Percentiles rank a stretch among this genome's conserved stretches.
phyloP scores from a whole-genome alignment of 2,888 invertebrate genomes.

The Drosophila demipolita region DNA sequence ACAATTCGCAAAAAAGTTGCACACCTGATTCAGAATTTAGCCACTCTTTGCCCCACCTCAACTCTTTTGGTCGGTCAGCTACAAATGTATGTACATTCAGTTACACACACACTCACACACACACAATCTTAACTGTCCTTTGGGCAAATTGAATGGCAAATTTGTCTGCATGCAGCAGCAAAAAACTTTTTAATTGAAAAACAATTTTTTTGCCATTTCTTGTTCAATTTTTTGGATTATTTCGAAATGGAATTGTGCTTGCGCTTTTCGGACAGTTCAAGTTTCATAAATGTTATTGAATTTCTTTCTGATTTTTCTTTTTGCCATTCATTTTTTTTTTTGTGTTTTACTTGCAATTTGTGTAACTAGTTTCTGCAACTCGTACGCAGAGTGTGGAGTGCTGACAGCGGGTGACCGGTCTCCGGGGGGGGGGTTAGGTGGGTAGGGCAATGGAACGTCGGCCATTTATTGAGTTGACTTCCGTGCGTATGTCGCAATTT shows the following conservation, averaged over 20 bases:
- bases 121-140: conserved; percentile 47
- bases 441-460: conserved; percentile 15
- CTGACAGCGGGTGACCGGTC: neutral
- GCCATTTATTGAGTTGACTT: conserved; percentile 79
- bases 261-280: conserved; percentile 49
- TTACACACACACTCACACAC: conserved; percentile 2
- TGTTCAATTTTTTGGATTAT: conserved; percentile 50
- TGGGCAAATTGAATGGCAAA: conserved; percentile 75
- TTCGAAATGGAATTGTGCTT: conserved; percentile 11
- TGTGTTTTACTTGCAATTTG: conserved; percentile 43
- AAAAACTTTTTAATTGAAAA: conserved; percentile 78
- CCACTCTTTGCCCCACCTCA: neutral
- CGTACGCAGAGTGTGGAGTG: conserved; percentile 2
- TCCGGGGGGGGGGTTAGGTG: neutral
- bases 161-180: conserved; percentile 71
- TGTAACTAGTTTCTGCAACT: conserved; percentile 67
- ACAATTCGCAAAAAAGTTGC: conserved; percentile 10
- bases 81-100: conserved; percentile 13
- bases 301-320: conserved; percentile 30
- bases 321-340: neutral
- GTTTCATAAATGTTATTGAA: conserved; percentile 71
- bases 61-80: conserved; percentile 25
- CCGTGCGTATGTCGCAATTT: conserved; percentile 82
- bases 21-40: conserved; percentile 5
- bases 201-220: conserved; percentile 63